Evolutionary conservation across 2,888 invertebrate species (phyloP), one percentile per base, ranked within the genome.

Genomic region (Athripsodes cinereus): DNA sequence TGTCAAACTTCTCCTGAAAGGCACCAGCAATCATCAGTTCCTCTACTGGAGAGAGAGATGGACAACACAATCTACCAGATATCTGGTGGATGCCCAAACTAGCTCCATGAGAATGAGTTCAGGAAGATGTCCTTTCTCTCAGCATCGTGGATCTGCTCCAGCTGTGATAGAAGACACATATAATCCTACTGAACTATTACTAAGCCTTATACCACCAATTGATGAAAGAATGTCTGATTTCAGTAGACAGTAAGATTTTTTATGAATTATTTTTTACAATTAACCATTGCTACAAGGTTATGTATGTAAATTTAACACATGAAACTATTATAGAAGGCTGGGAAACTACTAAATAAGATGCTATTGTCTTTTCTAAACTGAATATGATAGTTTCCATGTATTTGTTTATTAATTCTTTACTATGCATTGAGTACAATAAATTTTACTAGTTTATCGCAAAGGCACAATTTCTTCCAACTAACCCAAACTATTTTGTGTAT

Each of bases 1-100:
- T 8, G 67, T 74, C 1, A 57, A 64, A 3, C 72, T 72, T 58
- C 68, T 72, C 20, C 62, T 77, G 31, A 66, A 73, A 1, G 69
- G 69, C 1, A 74, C 75, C 58, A 70, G 72, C 0, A 71, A 72
- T 59, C 75, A 76, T 64, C 60, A 75, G 57, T 74, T 72, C 58
- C 48, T 76, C 16, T 70, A 74, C 60, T 73, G 73, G 72, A 66
- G 67, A 34, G 68, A 70, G 50, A 65, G 62, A 11, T 55, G 61
- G 31, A 60, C 65, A 5, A 34, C 50, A 10, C 49, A 35, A 51
- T 54, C 64, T 5, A 50, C 61, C n/a, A 26, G 63, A 2, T 71
- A 68, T 58, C 69, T 69, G 6, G 65, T 76, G n/a, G 68, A 72
- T 47, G 65, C 74, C 1, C 57, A 57, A 13, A 70, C 64, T 2